These are phyloP conservation scores for Eudemis profundana DNA, from an alignment of 2,888 invertebrate species.

Conservation along the genomic window DNA sequence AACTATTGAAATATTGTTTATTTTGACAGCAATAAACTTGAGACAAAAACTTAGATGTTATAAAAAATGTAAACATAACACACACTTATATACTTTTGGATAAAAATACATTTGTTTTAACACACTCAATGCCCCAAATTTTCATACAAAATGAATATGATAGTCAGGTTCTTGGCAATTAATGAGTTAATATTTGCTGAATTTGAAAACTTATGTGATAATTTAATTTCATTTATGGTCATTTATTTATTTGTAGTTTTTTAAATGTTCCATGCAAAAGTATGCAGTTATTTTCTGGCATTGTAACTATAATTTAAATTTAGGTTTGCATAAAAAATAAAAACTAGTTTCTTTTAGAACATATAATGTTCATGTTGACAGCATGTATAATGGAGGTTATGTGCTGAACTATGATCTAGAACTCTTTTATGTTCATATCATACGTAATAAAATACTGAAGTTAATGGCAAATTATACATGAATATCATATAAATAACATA, in stretches of 20 bases:
- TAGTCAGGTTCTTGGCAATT: no score
- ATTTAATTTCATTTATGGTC: no score
- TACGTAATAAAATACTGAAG: neutral
- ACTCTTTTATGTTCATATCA: slow-evolving; percentile 15
- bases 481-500: slow-evolving; percentile 10
- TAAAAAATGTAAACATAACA: neutral
- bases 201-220: no score
- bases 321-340: neutral
- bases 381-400: slow-evolving; percentile 58
- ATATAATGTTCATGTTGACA: slow-evolving; percentile 45
- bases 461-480: neutral
- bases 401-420: slow-evolving; percentile 49
- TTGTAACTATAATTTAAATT: no score
- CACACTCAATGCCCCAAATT: no score
- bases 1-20: neutral
- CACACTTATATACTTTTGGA: neutral
- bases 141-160: no score
- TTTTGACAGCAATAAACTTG: neutral
- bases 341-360: neutral
- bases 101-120: no score
- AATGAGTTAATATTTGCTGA: no score
- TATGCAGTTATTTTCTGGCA: no score
- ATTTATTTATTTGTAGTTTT: no score
- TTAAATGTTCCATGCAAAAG: no score
- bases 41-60: neutral